A percentile compares a stretch with the other conserved stretches of the same genome.
These are phyloP conservation scores for Moxostoma hubbsi DNA, from an alignment of 2,797 vertebrate genomes.

Conservation along the genomic window DNA sequence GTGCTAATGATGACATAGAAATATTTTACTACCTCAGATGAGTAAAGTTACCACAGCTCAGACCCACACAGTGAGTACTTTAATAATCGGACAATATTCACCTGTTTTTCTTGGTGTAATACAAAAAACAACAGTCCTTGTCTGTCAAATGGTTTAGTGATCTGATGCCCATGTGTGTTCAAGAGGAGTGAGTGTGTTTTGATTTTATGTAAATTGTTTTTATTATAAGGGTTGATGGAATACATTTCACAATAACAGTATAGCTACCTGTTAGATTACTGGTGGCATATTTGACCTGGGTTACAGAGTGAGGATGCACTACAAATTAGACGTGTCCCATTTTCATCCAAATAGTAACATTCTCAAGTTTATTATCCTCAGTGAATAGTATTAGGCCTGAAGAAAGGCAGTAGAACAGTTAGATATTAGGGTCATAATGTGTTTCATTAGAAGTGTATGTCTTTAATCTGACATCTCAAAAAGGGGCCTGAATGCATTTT, in stretches of 20 bases:
- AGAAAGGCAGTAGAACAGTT: constrained; percentile 5
- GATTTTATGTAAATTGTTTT: constrained; percentile 8
- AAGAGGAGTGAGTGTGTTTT: background rate
- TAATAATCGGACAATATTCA: constrained; percentile 9
- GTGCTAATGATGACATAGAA: constrained; percentile 1
- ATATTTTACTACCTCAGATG: constrained; percentile 44
- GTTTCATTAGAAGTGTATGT: background rate
- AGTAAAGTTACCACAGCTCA: constrained; percentile 28
- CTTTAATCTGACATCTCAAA: constrained; percentile 2
- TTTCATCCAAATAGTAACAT: constrained; percentile 3
- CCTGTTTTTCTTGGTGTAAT: background rate
- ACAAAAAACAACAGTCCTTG: constrained; percentile 14
- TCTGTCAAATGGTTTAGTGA: background rate
- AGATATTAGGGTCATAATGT: background rate
- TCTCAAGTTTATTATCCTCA: background rate
- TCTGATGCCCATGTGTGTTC: background rate
- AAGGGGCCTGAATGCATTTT: background rate
- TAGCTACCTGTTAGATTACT: background rate
- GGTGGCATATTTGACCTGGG: background rate
- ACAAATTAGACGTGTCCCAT: constrained; percentile 9
- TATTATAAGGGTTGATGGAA: background rate
- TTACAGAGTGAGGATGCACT: background rate
- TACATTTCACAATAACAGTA: background rate
- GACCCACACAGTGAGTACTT: constrained; percentile 28
- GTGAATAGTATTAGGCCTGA: background rate